Evolutionary conservation across 2,113 vertebrate species (phyloP).

Genomic region (Pseudopodoces humilis): DNA sequence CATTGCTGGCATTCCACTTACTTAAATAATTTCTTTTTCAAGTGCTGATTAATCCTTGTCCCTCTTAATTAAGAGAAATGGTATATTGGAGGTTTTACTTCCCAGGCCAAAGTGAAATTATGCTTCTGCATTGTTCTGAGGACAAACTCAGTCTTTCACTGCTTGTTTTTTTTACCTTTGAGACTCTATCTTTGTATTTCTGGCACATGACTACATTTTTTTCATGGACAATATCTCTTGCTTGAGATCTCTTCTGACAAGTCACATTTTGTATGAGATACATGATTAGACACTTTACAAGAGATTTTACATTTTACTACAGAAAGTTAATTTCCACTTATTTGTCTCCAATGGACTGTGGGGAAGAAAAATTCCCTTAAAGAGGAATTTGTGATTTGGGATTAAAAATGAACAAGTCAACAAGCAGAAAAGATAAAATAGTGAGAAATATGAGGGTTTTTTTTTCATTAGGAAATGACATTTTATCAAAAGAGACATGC

Average conservation of each 20-base stretch:
- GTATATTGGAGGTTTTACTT: slow-evolving; percentile 49
- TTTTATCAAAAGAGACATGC: background rate
- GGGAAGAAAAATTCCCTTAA: background rate
- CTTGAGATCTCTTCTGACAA: slow-evolving; percentile 9
- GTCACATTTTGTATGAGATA: background rate
- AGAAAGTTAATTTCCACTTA: slow-evolving; percentile 7
- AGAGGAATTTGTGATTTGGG: background rate
- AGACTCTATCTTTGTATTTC: background rate
- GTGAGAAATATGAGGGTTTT: background rate
- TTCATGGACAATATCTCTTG: background rate
- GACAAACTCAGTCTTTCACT: background rate
- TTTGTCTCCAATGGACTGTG: background rate
- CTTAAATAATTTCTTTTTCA: slow-evolving; percentile 67
- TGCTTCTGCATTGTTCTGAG: background rate
- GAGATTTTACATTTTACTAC: slow-evolving; percentile 1
- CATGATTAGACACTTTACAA: background rate
- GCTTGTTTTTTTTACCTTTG: background rate
- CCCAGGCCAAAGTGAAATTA: background rate
- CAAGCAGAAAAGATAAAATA: background rate
- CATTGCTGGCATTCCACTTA: slow-evolving; percentile 68
- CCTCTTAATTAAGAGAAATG: slow-evolving; percentile 49
- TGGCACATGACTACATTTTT: background rate
- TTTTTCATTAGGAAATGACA: background rate
- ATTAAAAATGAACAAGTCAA: slow-evolving; percentile 2
- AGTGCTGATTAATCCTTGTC: slow-evolving; percentile 47